Conservation (phyloP, 2,113 vertebrate species). For the Butorides virescens region DNA sequence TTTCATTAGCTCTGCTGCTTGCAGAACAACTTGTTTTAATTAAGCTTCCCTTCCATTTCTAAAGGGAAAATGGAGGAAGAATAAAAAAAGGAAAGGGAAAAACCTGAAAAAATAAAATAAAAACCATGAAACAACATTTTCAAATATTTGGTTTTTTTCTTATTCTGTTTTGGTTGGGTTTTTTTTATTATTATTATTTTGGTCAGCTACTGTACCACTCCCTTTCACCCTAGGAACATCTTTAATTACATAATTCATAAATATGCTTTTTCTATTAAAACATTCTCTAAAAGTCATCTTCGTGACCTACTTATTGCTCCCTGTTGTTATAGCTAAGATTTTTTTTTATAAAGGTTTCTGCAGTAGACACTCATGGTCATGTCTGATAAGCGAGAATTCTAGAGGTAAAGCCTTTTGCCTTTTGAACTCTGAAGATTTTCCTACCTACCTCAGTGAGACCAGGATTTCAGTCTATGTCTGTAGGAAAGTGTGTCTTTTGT, state of each 20-base stretch:
- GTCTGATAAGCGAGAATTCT: background rate
- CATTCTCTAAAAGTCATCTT: background rate
- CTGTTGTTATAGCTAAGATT: background rate
- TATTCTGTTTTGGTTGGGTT: background rate
- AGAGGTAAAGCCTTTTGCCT: background rate
- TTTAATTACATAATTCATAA: background rate
- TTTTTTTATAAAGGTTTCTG: background rate
- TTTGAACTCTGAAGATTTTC: background rate
- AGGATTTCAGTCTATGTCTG: background rate
- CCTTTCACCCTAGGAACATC: background rate
- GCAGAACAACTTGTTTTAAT: constrained; percentile 52
- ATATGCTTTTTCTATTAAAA: background rate
- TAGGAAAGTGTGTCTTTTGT: background rate
- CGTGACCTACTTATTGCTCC: background rate
- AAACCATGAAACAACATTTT: background rate
- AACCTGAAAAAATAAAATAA: constrained; percentile 58
- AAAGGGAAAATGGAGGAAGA: constrained; percentile 25
- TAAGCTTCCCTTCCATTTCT: constrained; percentile 50
- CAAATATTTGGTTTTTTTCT: background rate
- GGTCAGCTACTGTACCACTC: background rate
- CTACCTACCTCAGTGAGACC: background rate
- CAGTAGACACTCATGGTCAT: background rate
- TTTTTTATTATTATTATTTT: background rate
- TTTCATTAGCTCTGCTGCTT: constrained; percentile 32
- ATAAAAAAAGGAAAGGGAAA: constrained; percentile 44